Conservation (phyloP, 1,140 invertebrate species). For the Ganaspis sp. region DNA sequence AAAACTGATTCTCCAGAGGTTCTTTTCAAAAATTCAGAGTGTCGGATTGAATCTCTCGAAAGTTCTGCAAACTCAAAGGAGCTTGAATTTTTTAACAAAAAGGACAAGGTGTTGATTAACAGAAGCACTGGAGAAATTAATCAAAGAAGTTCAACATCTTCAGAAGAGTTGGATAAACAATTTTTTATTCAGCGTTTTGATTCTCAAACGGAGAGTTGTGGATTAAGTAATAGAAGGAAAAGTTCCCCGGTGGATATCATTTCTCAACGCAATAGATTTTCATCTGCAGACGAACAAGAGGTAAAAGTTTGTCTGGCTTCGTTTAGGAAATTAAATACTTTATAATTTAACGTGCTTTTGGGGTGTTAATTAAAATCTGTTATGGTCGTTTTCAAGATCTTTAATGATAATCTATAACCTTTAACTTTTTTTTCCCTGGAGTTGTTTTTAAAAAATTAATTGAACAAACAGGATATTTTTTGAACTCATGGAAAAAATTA, state of each 20-base stretch:
- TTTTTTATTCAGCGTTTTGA: slow-evolving; percentile 46
- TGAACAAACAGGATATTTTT: no score
- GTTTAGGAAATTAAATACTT: no score
- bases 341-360: no score
- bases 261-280: not conserved
- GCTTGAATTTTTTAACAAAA: not conserved
- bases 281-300: not conserved
- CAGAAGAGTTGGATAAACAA: not conserved
- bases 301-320: not conserved
- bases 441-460: no score
- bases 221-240: slow-evolving; percentile 37
- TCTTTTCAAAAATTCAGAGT: slow-evolving; percentile 31
- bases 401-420: no score
- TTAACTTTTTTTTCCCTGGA: no score
- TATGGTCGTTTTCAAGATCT: no score
- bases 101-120: not conserved
- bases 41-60: not conserved
- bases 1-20: not conserved
- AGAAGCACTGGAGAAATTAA: not conserved
- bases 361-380: no score
- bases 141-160: not conserved
- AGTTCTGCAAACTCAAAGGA: not conserved
- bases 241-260: slow-evolving; percentile 33
- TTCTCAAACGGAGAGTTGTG: slow-evolving; percentile 47
- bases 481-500: no score